Conservation (phyloP, 2,888 invertebrate species). For the Itoplectis maculator region DNA sequence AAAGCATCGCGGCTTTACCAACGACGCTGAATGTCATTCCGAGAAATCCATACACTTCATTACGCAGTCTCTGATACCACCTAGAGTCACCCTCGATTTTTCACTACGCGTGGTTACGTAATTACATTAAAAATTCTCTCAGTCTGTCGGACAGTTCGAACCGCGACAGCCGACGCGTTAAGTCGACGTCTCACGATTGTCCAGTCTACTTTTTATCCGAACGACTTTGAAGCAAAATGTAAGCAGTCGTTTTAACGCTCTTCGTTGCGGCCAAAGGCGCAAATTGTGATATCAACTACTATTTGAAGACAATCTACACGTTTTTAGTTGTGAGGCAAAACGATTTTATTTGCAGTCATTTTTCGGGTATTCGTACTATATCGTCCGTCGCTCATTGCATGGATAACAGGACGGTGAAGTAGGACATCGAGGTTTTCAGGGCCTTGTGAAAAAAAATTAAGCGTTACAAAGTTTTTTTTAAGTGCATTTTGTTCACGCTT, state of each 20-base stretch:
- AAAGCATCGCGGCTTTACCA: not conserved
- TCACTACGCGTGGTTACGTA: not conserved
- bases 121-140: slow-evolving; percentile 29
- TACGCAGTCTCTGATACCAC: not conserved
- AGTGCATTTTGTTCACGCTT: not conserved
- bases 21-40: not conserved
- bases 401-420: slow-evolving; percentile 48
- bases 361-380: not conserved
- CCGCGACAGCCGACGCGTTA: not conserved
- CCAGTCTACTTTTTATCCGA: not conserved
- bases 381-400: slow-evolving; percentile 30
- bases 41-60: not conserved
- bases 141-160: not conserved
- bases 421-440: slow-evolving; percentile 54
- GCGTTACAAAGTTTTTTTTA: not conserved
- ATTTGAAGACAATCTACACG: too few relatives aligned
- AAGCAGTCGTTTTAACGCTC: too few relatives aligned
- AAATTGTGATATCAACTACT: too few relatives aligned
- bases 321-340: not conserved
- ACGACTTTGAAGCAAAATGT: not conserved
- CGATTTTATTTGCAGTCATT: not conserved
- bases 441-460: slow-evolving; percentile 8
- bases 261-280: too few relatives aligned
- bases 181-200: not conserved
- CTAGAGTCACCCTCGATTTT: not conserved